phyloP scores from a whole-genome alignment of 2,113 vertebrate genomes.

The Egretta garzetta region DNA sequence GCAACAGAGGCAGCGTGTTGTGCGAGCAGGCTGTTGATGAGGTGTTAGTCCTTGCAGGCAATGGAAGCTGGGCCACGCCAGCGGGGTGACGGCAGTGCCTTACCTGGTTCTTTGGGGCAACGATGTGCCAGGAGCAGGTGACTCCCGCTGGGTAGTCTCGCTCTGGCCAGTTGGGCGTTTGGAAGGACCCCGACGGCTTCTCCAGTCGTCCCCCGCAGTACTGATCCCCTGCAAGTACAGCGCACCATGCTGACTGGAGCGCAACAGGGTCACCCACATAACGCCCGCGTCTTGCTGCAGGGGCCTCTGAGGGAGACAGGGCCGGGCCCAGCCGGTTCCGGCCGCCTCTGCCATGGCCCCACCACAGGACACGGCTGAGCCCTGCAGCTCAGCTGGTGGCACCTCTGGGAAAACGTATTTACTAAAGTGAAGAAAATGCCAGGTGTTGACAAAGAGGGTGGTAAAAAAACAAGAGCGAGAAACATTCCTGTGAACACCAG shows the following conservation, averaged over 20 bases:
- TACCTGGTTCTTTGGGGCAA: constrained; percentile 95
- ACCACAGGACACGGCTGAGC: background rate
- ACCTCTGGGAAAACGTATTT: background rate
- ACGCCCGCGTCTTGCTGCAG: accelerated
- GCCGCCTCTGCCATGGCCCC: background rate
- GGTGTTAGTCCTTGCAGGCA: accelerated
- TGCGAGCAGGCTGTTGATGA: background rate
- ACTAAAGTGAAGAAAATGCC: background rate
- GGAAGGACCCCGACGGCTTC: constrained; percentile 87
- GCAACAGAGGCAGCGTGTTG: accelerated
- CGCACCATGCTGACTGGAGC: background rate
- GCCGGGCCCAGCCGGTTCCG: accelerated
- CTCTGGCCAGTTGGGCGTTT: constrained; percentile 98
- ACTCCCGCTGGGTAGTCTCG: constrained; percentile 96
- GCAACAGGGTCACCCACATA: accelerated
- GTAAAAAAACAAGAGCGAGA: background rate
- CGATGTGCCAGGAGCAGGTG: constrained; percentile 94
- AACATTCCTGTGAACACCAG: background rate
- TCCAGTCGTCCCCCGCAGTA: constrained; percentile 93
- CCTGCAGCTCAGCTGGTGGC: background rate
- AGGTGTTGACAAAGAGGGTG: accelerated
- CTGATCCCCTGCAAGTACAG: constrained; percentile 87
- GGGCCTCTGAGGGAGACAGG: accelerated
- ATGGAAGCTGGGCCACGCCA: accelerated
- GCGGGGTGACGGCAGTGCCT: accelerated